phyloP scores from a whole-genome alignment of 2,113 vertebrate genomes.

The Nycticryphes semicollaris region DNA sequence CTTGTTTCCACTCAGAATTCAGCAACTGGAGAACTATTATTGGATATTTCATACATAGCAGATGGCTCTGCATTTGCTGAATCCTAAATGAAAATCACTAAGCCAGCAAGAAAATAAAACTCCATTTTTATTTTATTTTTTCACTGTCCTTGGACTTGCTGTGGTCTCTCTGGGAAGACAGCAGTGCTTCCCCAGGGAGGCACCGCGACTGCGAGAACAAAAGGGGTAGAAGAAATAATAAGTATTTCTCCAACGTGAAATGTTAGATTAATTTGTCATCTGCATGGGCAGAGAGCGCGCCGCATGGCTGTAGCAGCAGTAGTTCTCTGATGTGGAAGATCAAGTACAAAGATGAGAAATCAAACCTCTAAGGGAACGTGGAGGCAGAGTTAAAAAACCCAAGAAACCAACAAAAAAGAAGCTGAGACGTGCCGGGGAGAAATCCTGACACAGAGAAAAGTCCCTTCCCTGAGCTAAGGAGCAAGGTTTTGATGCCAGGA shows the following conservation, averaged over 20 bases:
- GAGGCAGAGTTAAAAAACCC: not conserved
- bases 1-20: conserved; percentile 36
- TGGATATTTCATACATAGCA: conserved; percentile 52
- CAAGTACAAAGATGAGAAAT: not conserved
- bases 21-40: conserved; percentile 41
- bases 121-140: not conserved
- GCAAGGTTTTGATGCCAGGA: not conserved
- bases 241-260: not conserved
- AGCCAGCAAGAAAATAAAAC: conserved; percentile 57
- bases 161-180: conserved; percentile 6
- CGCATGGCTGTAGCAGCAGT: not conserved
- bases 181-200: not conserved
- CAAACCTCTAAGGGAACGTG: not conserved
- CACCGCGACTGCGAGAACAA: not conserved
- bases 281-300: not conserved
- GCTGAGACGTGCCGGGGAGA: not conserved
- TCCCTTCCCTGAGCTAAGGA: not conserved
- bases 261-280: conserved; percentile 43
- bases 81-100: conserved; percentile 55
- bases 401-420: not conserved
- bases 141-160: conserved; percentile 27
- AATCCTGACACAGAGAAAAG: not conserved
- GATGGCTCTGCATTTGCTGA: conserved; percentile 59
- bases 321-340: conserved; percentile 10
- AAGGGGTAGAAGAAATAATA: not conserved